phyloP scores from a whole-genome alignment of 2,113 vertebrate genomes.

The Python bivittatus region DNA sequence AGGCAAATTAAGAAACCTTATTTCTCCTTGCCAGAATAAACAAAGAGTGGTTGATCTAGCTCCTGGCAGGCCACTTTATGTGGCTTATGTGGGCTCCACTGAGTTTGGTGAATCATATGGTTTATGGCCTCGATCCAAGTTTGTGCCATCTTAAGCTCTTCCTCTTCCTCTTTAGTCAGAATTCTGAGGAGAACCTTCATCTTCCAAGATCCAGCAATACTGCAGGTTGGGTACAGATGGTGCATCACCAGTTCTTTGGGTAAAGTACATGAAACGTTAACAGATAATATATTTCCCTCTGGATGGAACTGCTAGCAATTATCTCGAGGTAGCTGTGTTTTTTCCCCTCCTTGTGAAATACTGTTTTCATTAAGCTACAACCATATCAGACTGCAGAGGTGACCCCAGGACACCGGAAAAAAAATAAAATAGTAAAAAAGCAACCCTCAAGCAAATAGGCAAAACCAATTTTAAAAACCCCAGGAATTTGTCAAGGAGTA shows the following conservation, averaged over 20 bases:
- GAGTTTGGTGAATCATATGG: not conserved
- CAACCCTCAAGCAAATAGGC: not conserved
- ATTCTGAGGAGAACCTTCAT: not conserved
- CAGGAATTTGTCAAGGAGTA: not conserved
- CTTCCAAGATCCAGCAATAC: not conserved
- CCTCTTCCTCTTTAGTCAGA: not conserved
- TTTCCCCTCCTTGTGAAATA: slow-evolving; percentile 11
- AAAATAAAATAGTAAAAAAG: too few species aligned
- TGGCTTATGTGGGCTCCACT: not conserved
- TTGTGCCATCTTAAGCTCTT: too few species aligned
- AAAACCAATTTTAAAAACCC: not conserved
- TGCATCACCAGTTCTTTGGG: not conserved
- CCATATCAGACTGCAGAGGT: slow-evolving; percentile 11
- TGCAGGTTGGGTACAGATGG: not conserved
- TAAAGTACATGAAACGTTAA: not conserved
- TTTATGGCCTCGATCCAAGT: not conserved
- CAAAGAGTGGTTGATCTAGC: not conserved
- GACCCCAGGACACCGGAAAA: not conserved
- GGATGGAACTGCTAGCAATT: slow-evolving; percentile 20
- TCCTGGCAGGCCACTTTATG: not conserved
- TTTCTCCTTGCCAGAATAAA: not conserved
- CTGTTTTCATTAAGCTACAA: slow-evolving; percentile 28
- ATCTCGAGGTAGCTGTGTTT: not conserved
- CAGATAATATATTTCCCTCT: slow-evolving; percentile 1
- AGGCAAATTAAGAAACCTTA: not conserved